A percentile compares a stretch with the other conserved stretches of the same genome.
Evolutionary conservation across 1,140 invertebrate species (phyloP).

Genomic region (Drosophila nannoptera): DNA sequence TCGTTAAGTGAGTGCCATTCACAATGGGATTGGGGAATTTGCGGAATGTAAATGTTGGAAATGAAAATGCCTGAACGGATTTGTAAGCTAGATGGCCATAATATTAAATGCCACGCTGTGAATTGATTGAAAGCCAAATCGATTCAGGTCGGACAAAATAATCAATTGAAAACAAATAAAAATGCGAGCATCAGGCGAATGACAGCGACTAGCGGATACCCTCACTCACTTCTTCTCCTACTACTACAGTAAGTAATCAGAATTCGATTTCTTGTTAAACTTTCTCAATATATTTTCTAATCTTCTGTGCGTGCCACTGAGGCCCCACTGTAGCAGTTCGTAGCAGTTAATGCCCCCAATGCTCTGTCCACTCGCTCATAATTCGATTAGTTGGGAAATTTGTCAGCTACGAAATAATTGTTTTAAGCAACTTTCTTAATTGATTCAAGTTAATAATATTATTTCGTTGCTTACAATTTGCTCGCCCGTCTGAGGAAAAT

Average conservation of each 20-base stretch:
- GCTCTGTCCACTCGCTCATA: neutral
- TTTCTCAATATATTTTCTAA: too few species aligned
- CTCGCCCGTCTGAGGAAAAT: neutral
- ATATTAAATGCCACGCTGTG: neutral
- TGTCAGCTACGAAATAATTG: neutral
- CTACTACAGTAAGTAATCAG: too few species aligned
- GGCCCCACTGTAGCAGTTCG: neutral
- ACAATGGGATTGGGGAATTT: constrained; percentile 5
- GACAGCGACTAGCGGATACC: too few species aligned
- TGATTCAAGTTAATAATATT: neutral
- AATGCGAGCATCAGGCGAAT: too few species aligned
- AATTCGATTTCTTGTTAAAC: too few species aligned
- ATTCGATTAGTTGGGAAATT: neutral
- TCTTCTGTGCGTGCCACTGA: neutral
- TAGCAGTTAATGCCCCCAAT: too few species aligned
- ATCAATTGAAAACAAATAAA: too few species aligned
- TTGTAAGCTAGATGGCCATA: neutral
- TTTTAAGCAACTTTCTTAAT: neutral
- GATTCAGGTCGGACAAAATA: too few species aligned
- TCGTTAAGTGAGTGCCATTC: constrained; percentile 1
- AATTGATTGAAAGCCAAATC: neutral
- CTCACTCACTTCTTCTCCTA: too few species aligned
- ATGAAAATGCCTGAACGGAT: neutral
- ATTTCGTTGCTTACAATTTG: neutral
- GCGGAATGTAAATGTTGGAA: constrained; percentile 4